A percentile compares a stretch with the other conserved stretches of the same genome.
phyloP scores from a whole-genome alignment of 1,140 invertebrate genomes.

The Muscidifurax raptorellus region DNA sequence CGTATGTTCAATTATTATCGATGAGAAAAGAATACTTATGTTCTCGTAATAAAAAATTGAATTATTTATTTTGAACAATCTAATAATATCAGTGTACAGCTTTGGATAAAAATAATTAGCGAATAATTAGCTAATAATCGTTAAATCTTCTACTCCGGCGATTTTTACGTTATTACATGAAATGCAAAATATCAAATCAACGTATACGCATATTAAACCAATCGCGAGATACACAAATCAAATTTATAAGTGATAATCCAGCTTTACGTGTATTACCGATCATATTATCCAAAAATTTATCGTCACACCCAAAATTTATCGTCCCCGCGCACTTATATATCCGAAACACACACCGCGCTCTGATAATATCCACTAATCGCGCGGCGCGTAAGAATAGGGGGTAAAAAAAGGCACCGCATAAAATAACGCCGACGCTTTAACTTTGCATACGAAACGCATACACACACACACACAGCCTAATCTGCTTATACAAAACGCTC shows the following conservation, averaged over 20 bases:
- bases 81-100: no score
- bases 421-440: constrained; percentile 15
- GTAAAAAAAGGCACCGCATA: neutral
- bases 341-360: neutral
- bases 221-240: constrained; percentile 4
- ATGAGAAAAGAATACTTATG: no score
- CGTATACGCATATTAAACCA: neutral
- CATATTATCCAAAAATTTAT: constrained; percentile 23
- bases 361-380: constrained; percentile 6
- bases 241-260: constrained; percentile 23
- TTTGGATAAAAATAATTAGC: no score
- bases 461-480: neutral
- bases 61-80: no score
- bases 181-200: neutral
- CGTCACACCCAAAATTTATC: constrained; percentile 8
- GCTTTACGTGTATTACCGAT: neutral
- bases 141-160: no score
- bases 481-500: constrained; percentile 18
- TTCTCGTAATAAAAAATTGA: no score
- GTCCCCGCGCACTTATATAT: neutral
- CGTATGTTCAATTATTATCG: no score
- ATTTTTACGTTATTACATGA: no score
- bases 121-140: no score
- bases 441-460: constrained; percentile 2
- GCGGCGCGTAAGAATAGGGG: neutral